Evolutionary conservation across 2,797 vertebrate species (phyloP), one percentile per base, ranked within the genome.

Genomic region (Erethizon dorsatum): DNA sequence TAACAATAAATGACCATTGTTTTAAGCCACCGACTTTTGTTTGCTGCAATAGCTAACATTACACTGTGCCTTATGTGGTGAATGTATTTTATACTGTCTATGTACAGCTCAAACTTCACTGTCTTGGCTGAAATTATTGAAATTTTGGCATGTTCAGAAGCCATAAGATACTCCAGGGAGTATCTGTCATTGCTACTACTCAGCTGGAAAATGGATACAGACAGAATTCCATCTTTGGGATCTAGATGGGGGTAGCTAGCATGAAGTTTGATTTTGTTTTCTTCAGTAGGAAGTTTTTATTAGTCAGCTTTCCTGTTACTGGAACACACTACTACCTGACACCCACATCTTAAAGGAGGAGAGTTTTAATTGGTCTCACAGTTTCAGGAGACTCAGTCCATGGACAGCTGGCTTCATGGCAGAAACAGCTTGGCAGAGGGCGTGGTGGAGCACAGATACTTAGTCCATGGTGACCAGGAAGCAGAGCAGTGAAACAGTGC

Each of bases 71-170:
- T 93, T 79, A 61, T 56, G 37, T 84, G 37, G 5, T 63, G 11
- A 45, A 2, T 37, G n/a, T 77, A 11, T 79, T 83, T 90, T 91
- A 56, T 33, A 61, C 4, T 1, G 5, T 56, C 0, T 59, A 3
- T 79, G 52, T 75, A 91, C 26, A 95, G 54, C 28, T 87, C 69
- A 91, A n/a, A 89, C 33, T 75, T 89, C 87, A 47, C 45, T 89
- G 87, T 87, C 17, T 92, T 78, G n/a, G 59, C 54, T 92, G 86
- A 95, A 91, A 91, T n/a, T 26, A 41, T 45, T 90, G 88, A 92
- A 88, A 91, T 59, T 75, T 69, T 82, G 69, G 26, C 56, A 78
- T 54, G 20, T 88, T 90, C 10, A 71, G 47, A 96, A 97, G 71
- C 83, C 63, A 95, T 80, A 37, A 77, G 22, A 47, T 83, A 54